Evolutionary conservation across 2,888 invertebrate species (phyloP).

Genomic region (Seira musarum): DNA sequence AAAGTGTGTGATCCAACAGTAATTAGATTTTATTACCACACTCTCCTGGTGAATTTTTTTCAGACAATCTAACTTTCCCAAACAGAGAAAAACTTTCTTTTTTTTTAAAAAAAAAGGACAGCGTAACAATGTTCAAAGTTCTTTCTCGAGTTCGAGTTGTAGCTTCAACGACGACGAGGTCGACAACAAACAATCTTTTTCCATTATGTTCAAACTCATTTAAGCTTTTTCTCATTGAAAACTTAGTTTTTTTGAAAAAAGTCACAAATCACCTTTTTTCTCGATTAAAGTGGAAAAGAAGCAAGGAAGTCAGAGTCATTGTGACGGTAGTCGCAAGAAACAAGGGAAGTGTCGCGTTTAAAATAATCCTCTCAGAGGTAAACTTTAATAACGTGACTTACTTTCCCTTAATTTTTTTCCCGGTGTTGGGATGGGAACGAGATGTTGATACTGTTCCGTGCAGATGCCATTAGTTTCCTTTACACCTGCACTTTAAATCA

Average conservation of each 20-base stretch:
- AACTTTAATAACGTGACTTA: constrained; percentile 27
- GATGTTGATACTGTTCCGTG: too few relatives aligned
- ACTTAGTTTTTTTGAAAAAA: constrained; percentile 13
- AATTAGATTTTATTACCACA: constrained; percentile 37
- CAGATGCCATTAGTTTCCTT: background rate
- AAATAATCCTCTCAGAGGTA: constrained; percentile 31
- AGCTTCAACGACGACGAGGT: too few relatives aligned
- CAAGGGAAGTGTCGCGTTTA: constrained; percentile 13
- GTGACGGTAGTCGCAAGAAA: background rate
- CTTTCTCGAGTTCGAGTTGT: too few relatives aligned
- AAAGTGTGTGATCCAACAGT: constrained; percentile 6
- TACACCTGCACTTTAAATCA: constrained; percentile 6
- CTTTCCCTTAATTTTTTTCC: constrained; percentile 5
- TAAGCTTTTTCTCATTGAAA: constrained; percentile 12
- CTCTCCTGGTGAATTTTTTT: constrained; percentile 9
- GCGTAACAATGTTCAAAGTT: too few relatives aligned
- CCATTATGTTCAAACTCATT: constrained; percentile 11
- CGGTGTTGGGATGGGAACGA: too few relatives aligned
- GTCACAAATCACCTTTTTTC: constrained; percentile 27
- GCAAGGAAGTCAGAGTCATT: background rate
- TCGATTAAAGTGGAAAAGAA: constrained; percentile 5
- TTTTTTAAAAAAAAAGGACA: background rate
- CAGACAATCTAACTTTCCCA: constrained; percentile 39
- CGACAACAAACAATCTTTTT: constrained; percentile 3
- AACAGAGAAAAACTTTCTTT: background rate